Evolutionary conservation across 2,113 vertebrate species (phyloP).

Genomic region (Peromyscus californicus): DNA sequence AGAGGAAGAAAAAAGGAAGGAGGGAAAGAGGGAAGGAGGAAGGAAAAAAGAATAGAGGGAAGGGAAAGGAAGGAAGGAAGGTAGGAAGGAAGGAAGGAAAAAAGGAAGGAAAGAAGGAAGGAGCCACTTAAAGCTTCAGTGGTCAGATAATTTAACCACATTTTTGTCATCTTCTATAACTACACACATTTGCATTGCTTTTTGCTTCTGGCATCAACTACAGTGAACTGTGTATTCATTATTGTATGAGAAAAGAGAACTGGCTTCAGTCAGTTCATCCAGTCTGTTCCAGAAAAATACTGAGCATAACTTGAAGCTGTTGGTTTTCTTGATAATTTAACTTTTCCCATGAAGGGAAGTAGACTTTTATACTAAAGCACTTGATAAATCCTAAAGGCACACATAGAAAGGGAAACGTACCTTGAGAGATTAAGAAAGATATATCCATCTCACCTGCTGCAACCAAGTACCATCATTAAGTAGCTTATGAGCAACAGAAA

Average conservation of each 20-base stretch:
- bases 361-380: background rate
- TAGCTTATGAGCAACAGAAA: background rate
- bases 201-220: background rate
- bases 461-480: too few relatives aligned
- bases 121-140: background rate
- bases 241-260: background rate
- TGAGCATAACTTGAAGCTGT: background rate
- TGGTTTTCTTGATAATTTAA: slow-evolving; percentile 17
- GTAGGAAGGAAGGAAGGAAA: background rate
- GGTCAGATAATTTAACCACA: background rate
- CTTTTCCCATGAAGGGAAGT: background rate
- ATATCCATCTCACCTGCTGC: background rate
- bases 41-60: background rate
- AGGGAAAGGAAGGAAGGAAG: background rate
- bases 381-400: background rate
- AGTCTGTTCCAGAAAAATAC: background rate
- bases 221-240: background rate
- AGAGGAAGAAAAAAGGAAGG: background rate
- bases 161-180: background rate
- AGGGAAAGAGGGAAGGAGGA: background rate
- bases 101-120: background rate
- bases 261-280: background rate
- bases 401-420: background rate
- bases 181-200: background rate
- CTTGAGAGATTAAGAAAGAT: background rate